Base-by-base conservation (phyloP, 2,888 invertebrate species). In the Noctua comes region DNA sequence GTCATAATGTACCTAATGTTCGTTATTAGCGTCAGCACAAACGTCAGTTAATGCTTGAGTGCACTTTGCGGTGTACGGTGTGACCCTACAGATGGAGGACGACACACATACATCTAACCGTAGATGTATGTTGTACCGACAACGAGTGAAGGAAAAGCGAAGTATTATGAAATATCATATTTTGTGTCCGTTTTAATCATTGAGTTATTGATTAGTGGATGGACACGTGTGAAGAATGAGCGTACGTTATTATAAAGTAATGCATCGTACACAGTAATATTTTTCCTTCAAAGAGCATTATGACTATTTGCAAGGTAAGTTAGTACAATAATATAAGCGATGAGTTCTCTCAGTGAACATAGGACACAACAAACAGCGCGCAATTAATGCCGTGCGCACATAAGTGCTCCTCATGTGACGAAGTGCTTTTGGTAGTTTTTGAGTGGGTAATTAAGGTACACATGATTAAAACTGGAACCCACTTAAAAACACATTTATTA, bases 341-440 rank as follows among this genome's bases (percentile, higher is more conserved):
- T 62, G 51, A 66, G 43, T 57, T 24, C 54, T 59, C 64, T 71
- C 62, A 51, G 72, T 64, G 43, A 51, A 27, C 71, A 65, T 31
- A 66, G 43, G 36, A 36, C 36, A 36, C 4, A 31, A 73, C 21
- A 72, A 51, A 68, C 73, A 70, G 73, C 59, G 73, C 36, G n/a
- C 40, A 77, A 82, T 77, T 46, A 77, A 76, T 73, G 65, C 3
- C 31, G 81, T 43, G 72, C 64, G 57, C 24, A 54, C 82, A 40
- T 54, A 62, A 66, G 83, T 76, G 71, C 71, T 57, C 46, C 21
- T 62, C 40, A 27, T 18, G 59, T 27, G 27, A 62, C 16, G 27
- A 62, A 62, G 27, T 18, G 8, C 59, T 62, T 57, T 57, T n/a
- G 1, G 13, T n/a, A 62, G 27, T 8, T 59, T 59, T 27, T 18